A percentile compares a stretch with the other conserved stretches of the same genome.
Evolutionary conservation across 2,888 invertebrate genomes (phyloP).

Genomic region (Leptinotarsa peninsularis): DNA sequence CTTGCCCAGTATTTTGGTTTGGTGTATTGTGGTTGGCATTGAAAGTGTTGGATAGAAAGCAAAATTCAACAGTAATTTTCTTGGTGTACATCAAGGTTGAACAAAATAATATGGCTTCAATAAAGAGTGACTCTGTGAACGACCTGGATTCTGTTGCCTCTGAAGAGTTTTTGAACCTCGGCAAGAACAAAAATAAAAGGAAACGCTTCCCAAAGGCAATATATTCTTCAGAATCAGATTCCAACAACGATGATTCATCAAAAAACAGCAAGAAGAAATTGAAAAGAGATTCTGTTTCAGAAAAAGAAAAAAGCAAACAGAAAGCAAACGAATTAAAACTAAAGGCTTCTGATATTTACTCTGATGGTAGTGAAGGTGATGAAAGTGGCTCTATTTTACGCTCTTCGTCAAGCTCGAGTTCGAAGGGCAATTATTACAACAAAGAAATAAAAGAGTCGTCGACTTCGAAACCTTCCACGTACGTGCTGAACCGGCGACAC

Average conservation of each 20-base stretch:
- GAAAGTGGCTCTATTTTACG: constrained; percentile 65
- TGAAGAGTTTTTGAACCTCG: constrained; percentile 84
- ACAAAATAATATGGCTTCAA: constrained; percentile 84
- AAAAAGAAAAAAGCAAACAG: constrained; percentile 65
- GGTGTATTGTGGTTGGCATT: not conserved
- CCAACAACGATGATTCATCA: too few relatives aligned
- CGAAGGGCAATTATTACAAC: constrained; percentile 65
- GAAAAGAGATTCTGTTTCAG: constrained; percentile 55
- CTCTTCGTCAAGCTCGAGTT: constrained; percentile 64
- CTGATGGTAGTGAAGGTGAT: constrained; percentile 83
- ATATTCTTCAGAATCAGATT: constrained; percentile 59
- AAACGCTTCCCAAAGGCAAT: constrained; percentile 65
- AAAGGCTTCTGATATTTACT: constrained; percentile 96
- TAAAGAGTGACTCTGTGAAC: constrained; percentile 81
- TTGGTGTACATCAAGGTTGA: constrained; percentile 70
- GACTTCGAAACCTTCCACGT: constrained; percentile 64
- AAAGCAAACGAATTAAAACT: constrained; percentile 77
- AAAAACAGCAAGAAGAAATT: constrained; percentile 42
- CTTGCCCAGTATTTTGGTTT: too few relatives aligned
- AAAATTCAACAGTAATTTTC: not conserved
- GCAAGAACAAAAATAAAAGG: constrained; percentile 82
- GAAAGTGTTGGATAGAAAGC: not conserved
- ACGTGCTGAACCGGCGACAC: constrained; percentile 83
- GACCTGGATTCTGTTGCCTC: constrained; percentile 76
- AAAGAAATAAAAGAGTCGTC: constrained; percentile 61